These are phyloP conservation scores for Pristionchus japonicus DNA, from an alignment of 2,888 invertebrate species.

Conservation along the genomic window DNA sequence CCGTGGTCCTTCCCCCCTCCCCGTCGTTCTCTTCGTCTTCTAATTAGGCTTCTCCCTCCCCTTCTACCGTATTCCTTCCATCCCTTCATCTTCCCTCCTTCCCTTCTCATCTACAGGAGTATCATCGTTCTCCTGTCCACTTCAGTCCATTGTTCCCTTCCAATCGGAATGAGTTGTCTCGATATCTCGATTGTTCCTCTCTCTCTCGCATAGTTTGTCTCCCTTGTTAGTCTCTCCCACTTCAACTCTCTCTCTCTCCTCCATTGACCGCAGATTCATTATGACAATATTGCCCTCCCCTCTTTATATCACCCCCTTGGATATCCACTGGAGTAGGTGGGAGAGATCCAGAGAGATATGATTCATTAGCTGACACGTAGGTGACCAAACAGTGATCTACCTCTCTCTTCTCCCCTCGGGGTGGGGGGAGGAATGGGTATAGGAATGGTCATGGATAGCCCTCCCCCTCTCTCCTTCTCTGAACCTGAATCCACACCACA, in stretches of 20 bases:
- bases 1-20: background rate
- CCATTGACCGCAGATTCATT: background rate
- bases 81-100: background rate
- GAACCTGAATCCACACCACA: constrained; percentile 3
- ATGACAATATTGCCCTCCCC: background rate
- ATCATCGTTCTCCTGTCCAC: background rate
- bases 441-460: background rate
- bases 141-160: background rate
- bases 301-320: background rate
- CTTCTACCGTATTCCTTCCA: background rate
- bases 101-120: background rate
- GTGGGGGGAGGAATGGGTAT: background rate
- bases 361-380: background rate
- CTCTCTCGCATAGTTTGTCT: constrained; percentile 5
- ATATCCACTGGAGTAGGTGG: background rate
- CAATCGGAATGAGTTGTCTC: background rate
- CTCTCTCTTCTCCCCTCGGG: background rate
- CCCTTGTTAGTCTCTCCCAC: background rate
- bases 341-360: background rate
- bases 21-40: background rate
- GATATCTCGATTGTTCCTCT: background rate
- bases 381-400: background rate
- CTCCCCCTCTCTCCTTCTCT: background rate
- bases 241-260: background rate
- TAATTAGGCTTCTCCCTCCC: background rate